Evolutionary conservation across 2,113 vertebrate genomes (phyloP), one percentile per base, ranked within the genome.

Genomic region (Amphilophus citrinellus): DNA sequence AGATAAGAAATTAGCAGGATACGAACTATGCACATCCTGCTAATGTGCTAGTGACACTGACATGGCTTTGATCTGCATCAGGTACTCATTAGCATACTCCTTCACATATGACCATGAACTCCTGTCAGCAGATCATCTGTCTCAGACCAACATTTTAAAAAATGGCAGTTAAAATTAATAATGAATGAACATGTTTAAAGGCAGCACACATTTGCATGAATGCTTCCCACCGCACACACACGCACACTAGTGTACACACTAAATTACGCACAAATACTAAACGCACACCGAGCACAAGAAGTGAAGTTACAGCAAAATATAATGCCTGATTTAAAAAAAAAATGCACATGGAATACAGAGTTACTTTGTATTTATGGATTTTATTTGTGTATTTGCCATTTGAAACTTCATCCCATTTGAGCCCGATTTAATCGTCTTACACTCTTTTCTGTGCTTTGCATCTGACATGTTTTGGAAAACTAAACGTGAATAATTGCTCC

Each of bases 321-420:
- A 17, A 59, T 47, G 35, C 47, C 47, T 35, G 27, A 73, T 50
- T 56, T n/a, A 9, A 24, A 24, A 24, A 24, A 56, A 73, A 53
- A 68, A 57, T 66, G 56, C 11, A 68, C 39, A 68, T 77, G 30
- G 8, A 62, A 50, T 7, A 39, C 63, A 37, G 11, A 60, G 37
- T 58, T 30, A 58, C 15, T 53, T 80, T 1, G 30, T 47, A 76
- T 84, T 57, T 57, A 62, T 80, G n/a, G 18, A 66, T 57, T 82
- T 58, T 57, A 79, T 79, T 87, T 73, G 6, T 76, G 44, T 9
- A 18, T 78, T 80, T 42, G 10, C 24, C 47, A 76, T 76, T 85
- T 76, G 6, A 63, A 77, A 56, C 2, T 59, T 32, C 3, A 32
- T 66, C 24, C 37, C 50, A 22, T 18, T 63, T 81, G 15, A 20